Conservation (phyloP, 2,888 invertebrate genomes). For the Drosophila crucigera region DNA sequence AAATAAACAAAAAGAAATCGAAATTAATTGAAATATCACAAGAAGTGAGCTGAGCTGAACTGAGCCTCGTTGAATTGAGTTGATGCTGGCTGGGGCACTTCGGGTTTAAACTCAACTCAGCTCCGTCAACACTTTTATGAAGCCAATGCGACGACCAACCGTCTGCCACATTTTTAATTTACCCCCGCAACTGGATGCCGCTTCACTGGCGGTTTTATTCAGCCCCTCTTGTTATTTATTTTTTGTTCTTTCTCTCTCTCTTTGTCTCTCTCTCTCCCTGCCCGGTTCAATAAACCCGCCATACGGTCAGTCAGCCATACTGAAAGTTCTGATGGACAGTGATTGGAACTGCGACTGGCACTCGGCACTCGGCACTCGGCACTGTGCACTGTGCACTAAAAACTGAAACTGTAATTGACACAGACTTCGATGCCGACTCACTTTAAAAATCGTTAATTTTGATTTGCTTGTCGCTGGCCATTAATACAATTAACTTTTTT, state of each 20-base stretch:
- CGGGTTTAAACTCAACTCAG: constrained; percentile 29
- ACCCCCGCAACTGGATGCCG: constrained; percentile 50
- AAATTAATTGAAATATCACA: constrained; percentile 76
- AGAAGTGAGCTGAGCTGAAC: constrained; percentile 24
- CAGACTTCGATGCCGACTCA: constrained; percentile 12
- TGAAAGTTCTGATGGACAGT: constrained; percentile 10
- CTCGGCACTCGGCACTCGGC: background rate
- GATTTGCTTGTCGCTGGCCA: constrained; percentile 51
- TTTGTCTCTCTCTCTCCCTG: constrained; percentile 18
- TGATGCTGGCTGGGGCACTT: constrained; percentile 18
- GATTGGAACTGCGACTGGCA: constrained; percentile 26
- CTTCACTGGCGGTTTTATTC: constrained; percentile 44
- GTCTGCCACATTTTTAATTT: constrained; percentile 74
- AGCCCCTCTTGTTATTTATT: constrained; percentile 6
- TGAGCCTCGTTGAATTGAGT: constrained; percentile 1
- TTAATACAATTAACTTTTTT: constrained; percentile 20
- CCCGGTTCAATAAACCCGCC: constrained; percentile 68
- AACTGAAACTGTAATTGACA: background rate
- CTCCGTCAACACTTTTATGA: constrained; percentile 67
- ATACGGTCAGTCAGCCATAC: constrained; percentile 49
- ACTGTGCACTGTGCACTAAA: background rate
- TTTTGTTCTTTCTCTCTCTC: background rate
- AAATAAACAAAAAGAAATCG: constrained; percentile 52
- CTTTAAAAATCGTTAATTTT: constrained; percentile 68
- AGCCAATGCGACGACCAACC: constrained; percentile 42